Conservation (phyloP, 2,113 vertebrate species). For the Semnornis frantzii region DNA sequence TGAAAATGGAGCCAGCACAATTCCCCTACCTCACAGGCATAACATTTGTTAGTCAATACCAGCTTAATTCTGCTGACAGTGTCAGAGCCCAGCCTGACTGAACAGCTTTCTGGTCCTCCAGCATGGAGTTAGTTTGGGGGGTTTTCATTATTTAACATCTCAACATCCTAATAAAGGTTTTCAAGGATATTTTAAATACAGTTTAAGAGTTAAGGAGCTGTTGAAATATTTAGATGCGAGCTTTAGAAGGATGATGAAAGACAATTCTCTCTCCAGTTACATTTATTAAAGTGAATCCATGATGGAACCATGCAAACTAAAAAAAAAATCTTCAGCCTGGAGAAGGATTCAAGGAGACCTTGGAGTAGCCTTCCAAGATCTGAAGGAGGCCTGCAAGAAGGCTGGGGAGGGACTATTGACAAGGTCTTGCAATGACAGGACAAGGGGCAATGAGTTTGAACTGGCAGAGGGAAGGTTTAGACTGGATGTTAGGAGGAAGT, state of each 20-base stretch:
- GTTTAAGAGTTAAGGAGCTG: neutral
- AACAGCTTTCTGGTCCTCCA: neutral
- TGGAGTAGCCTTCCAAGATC: no score
- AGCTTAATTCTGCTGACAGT: accelerated
- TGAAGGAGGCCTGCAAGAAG: no score
- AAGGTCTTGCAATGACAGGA: no score
- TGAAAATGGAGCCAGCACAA: neutral
- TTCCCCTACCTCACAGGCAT: neutral
- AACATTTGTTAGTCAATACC: neutral
- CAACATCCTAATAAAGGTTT: neutral
- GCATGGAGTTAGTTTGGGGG: neutral
- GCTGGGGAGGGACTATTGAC: no score
- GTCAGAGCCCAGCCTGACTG: neutral
- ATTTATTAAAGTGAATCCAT: neutral
- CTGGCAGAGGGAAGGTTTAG: no score
- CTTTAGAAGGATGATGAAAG: neutral
- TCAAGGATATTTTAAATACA: neutral
- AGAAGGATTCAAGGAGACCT: no score
- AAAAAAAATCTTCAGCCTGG: neutral
- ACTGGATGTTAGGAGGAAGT: no score
- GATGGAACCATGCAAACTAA: neutral
- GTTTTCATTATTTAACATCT: neutral
- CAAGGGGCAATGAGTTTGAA: no score
- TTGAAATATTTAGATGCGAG: neutral
- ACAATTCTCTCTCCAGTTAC: neutral